Evolutionary conservation across 2,888 invertebrate genomes (phyloP).

Genomic region (Drosophila buzzatii): DNA sequence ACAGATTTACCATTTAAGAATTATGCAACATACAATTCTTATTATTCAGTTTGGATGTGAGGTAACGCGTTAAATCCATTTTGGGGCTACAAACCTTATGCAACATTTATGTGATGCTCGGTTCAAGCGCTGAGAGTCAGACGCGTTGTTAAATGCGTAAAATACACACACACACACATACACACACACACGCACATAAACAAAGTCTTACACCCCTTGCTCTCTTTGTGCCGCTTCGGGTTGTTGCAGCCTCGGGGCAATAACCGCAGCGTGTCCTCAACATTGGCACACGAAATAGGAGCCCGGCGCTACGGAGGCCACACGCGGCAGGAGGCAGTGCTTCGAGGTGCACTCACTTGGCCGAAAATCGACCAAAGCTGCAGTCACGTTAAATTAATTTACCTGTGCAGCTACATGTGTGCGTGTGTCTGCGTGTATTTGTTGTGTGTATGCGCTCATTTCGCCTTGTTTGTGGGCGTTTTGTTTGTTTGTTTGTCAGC

Average conservation of each 20-base stretch:
- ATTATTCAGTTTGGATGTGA: constrained; percentile 32
- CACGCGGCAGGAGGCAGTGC: neutral
- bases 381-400: constrained; percentile 82
- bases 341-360: constrained; percentile 55
- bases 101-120: constrained; percentile 60
- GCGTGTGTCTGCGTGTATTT: neutral
- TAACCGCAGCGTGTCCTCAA: constrained; percentile 73
- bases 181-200: constrained; percentile 1
- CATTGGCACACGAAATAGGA: constrained; percentile 51
- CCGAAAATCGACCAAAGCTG: constrained; percentile 75
- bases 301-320: constrained; percentile 1
- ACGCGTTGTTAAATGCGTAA: constrained; percentile 70
- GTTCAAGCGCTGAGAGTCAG: constrained; percentile 13
- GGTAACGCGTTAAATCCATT: constrained; percentile 26
- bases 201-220: constrained; percentile 1
- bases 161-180: constrained; percentile 53
- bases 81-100: constrained; percentile 37
- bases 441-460: constrained; percentile 62
- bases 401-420: constrained; percentile 48
- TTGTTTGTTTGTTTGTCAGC: constrained; percentile 77
- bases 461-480: constrained; percentile 73
- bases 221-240: constrained; percentile 11
- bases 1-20: constrained; percentile 1
- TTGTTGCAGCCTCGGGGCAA: constrained; percentile 49
- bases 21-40: constrained; percentile 26